Conservation (phyloP, 2,888 invertebrate genomes). For the Rhynchonema sp. region DNA sequence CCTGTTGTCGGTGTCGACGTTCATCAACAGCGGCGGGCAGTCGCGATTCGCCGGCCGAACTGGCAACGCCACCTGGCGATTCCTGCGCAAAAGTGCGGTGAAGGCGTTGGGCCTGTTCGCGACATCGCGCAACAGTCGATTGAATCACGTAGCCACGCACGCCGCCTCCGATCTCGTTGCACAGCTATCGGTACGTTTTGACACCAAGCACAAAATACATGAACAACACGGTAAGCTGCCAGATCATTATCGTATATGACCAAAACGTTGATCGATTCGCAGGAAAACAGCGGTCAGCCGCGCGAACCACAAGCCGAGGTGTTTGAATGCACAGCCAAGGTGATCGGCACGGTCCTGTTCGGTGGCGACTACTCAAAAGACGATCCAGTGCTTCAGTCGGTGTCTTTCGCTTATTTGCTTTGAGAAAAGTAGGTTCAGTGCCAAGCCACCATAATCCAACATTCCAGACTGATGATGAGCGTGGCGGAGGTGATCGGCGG, state of each 20-base stretch:
- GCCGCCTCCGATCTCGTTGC: background rate
- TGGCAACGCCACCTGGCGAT: constrained; percentile 1
- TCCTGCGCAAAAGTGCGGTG: background rate
- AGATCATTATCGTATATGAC: too few species aligned
- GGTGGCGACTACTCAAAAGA: background rate
- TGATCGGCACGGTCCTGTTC: constrained; percentile 2
- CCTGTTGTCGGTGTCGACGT: background rate
- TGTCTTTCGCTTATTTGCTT: background rate
- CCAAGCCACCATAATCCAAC: background rate
- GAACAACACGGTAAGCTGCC: too few species aligned
- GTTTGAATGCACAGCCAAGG: background rate
- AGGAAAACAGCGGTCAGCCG: background rate
- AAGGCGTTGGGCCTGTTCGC: constrained; percentile 2
- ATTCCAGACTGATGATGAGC: background rate
- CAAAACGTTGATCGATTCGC: too few species aligned
- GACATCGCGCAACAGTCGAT: background rate
- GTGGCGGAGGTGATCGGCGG: background rate
- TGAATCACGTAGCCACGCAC: background rate
- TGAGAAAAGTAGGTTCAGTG: background rate
- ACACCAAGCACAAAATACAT: too few species aligned
- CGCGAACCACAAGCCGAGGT: background rate
- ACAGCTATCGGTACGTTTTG: background rate
- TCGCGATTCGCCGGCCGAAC: background rate
- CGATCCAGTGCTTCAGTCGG: background rate
- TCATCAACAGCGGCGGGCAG: background rate